Percentiles rank a stretch among this genome's conserved stretches.
phyloP scores from a whole-genome alignment of 2,113 vertebrate species.

The Natator depressus region DNA sequence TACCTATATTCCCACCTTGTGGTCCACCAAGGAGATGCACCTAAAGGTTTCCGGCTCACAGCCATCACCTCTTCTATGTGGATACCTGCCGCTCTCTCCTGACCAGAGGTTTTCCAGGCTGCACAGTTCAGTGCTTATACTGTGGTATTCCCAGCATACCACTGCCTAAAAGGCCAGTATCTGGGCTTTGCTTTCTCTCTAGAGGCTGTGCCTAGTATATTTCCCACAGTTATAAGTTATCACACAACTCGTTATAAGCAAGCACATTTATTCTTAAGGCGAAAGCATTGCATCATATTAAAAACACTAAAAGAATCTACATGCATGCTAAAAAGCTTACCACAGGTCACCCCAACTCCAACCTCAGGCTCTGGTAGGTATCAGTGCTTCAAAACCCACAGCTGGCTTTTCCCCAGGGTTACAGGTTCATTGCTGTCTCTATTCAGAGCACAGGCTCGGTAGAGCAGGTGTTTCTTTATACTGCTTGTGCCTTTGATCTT shows the following conservation, averaged over 20 bases:
- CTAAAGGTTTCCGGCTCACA: not conserved
- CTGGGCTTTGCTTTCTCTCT: not conserved
- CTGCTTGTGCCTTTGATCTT: not conserved
- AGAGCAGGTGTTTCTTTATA: not conserved
- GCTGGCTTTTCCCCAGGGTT: not conserved
- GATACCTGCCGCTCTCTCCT: not conserved
- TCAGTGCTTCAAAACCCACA: not conserved
- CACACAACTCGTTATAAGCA: not conserved
- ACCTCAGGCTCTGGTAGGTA: not conserved
- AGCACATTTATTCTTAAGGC: not conserved
- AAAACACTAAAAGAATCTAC: not conserved
- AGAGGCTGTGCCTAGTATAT: not conserved
- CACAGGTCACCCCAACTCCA: not conserved
- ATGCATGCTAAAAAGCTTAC: not conserved
- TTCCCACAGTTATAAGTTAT: not conserved
- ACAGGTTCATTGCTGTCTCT: not conserved
- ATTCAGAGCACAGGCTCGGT: not conserved
- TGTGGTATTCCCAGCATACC: not conserved
- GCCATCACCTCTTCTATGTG: not conserved
- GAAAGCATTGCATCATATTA: too few species aligned
- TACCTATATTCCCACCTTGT: not conserved
- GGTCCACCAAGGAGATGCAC: not conserved
- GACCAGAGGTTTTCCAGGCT: not conserved
- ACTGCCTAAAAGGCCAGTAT: not conserved
- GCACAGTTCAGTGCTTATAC: not conserved